Evolutionary conservation across 2,888 invertebrate species (phyloP), one percentile per base, ranked within the genome.

Genomic region (Lepetodrilus schrolli): DNA sequence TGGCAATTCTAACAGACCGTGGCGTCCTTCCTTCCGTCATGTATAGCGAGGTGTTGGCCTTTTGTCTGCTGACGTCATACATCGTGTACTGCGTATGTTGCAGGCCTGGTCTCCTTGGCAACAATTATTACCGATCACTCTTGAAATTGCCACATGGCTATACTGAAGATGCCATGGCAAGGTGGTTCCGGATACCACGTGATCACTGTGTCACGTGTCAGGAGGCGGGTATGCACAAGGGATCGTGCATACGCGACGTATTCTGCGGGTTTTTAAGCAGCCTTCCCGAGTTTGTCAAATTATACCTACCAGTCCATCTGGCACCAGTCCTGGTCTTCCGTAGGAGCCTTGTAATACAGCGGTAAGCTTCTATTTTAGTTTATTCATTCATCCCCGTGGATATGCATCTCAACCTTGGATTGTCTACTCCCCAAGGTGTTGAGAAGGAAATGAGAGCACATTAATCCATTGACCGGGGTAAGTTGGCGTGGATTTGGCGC

Each of bases 131-230:
- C 75, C 74, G 78, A 26, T 86, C 87, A 0, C 80, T 86, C 3
- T 68, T 86, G 23, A 85, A 84, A 65, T 86, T 85, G 87, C 84
- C 85, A 66, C 76, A 85, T 30, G 84, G 84, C 72, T 86, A 84
- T 71, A 82, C 82, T 0, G 83, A 86, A 66, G 50, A 77, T 26
- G 84, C 75, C 10, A 68, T 85, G 5, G 65, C 72, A 10, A 49
- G 8, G 13, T 43, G 84, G 10, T 87, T 85, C 79, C 75, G 84
- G 51, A 71, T 77, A 26, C 81, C 82, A 13, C 79, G 82, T 0
- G 71, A 74, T 4, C 74, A 68, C 47, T 87, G 84, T 70, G 48
- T 85, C 17, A 79, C 83, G 4, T 87, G 87, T 66, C 74, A 78
- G 20, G 85, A 85, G 30, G 82, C 69, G 2, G 86, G 84, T 2